Evolutionary conservation across 2,113 vertebrate species (phyloP).

Genomic region (Meles meles): DNA sequence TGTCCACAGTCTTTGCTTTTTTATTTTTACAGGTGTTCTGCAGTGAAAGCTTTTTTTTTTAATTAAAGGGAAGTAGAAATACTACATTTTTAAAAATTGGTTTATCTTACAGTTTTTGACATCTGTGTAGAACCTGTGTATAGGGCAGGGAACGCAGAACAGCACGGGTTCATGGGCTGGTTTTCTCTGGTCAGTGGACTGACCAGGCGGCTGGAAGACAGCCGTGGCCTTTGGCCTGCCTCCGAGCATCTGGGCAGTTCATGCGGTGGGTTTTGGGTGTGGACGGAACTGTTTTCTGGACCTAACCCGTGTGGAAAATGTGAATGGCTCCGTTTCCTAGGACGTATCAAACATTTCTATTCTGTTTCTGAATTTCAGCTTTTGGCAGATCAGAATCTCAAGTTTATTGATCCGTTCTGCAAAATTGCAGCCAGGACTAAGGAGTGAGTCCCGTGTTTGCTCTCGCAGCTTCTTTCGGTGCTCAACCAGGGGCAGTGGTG

Average conservation of each 20-base stretch:
- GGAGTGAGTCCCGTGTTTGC: conserved; percentile 74
- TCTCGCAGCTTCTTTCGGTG: background rate
- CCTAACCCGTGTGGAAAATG: background rate
- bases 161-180: fast-evolving
- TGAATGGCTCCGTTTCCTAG: background rate
- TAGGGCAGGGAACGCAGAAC: fast-evolving
- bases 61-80: background rate
- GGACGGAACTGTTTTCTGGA: background rate
- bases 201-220: fast-evolving
- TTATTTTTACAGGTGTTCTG: background rate
- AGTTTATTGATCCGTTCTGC: conserved; percentile 93
- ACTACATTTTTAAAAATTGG: background rate
- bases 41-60: background rate
- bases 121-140: fast-evolving
- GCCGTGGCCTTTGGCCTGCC: fast-evolving
- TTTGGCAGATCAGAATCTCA: conserved; percentile 92
- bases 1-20: background rate
- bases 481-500: fast-evolving
- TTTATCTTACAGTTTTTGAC: background rate
- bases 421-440: conserved; percentile 90
- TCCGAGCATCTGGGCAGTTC: fast-evolving
- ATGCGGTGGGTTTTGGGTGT: fast-evolving
- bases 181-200: fast-evolving
- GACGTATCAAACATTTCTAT: background rate
- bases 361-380: conserved; percentile 83